phyloP scores from a whole-genome alignment of 2,888 invertebrate genomes.

The Himalopsyche kuldschensis region DNA sequence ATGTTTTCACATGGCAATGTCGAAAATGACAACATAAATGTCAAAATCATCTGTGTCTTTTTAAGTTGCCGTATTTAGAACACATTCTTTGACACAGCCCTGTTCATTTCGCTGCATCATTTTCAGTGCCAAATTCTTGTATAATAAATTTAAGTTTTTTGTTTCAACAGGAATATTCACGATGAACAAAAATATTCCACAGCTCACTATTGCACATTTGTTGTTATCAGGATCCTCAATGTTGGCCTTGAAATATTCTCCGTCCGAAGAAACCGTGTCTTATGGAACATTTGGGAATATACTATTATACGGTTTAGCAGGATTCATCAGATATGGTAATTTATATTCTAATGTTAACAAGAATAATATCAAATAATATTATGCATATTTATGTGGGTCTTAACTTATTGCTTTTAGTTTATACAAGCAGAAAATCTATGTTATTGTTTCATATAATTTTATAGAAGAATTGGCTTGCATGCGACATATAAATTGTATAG shows the following conservation, averaged over 20 bases:
- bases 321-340: slow-evolving; percentile 37
- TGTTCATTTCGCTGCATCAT: background rate
- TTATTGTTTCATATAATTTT: background rate
- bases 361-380: background rate
- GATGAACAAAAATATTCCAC: slow-evolving; percentile 30
- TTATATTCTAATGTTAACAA: background rate
- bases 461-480: background rate
- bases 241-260: slow-evolving; percentile 31
- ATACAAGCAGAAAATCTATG: background rate
- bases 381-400: background rate
- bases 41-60: background rate
- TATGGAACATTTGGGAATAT: slow-evolving; percentile 38
- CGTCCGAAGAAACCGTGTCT: slow-evolving; percentile 27
- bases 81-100: background rate
- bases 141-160: background rate
- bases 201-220: slow-evolving; percentile 32
- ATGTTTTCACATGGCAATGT: background rate
- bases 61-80: background rate
- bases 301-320: slow-evolving; percentile 33
- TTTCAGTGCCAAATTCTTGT: background rate
- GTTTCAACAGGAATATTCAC: background rate
- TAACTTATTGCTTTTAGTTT: background rate
- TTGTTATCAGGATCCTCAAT: slow-evolving; percentile 33
- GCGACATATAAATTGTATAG: background rate
- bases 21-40: background rate